Percentiles rank a stretch among this genome's conserved stretches.
Evolutionary conservation across 2,888 invertebrate genomes (phyloP).

Genomic region (Melikaiella ostensackeni): DNA sequence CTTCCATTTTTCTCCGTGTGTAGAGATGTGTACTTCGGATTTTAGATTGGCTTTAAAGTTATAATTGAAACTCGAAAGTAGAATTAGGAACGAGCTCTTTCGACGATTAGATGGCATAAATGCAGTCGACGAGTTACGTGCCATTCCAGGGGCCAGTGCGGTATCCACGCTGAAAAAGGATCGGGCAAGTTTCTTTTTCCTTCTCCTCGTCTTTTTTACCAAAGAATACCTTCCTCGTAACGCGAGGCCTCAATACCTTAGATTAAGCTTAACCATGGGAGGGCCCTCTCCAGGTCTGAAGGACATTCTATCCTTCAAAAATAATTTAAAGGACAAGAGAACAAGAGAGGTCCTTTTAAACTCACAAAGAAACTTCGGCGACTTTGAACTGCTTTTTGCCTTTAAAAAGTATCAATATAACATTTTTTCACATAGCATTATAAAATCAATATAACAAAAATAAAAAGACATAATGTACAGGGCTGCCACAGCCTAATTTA

Average conservation of each 20-base stretch:
- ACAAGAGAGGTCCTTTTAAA: background rate
- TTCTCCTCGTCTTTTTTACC: constrained; percentile 18
- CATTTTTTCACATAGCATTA: no score
- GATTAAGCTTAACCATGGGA: background rate
- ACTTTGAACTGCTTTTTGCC: no score
- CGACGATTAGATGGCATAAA: constrained; percentile 19
- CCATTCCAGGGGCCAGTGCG: constrained; percentile 27
- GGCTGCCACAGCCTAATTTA: no score
- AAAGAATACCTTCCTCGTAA: constrained; percentile 29
- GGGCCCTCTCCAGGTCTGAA: background rate
- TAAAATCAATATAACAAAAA: no score
- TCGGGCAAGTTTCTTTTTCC: constrained; percentile 37
- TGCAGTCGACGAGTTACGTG: constrained; percentile 33
- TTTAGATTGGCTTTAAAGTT: background rate
- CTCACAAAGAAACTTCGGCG: background rate
- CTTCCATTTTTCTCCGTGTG: no score
- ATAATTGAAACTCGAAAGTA: constrained; percentile 35
- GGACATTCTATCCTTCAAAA: constrained; percentile 6
- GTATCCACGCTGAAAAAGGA: constrained; percentile 33
- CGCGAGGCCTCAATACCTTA: constrained; percentile 10
- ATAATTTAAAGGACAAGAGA: background rate
- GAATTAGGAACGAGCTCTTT: constrained; percentile 21
- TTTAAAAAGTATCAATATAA: no score
- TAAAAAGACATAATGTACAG: no score
- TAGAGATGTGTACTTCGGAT: background rate